Conservation (phyloP, 2,888 invertebrate genomes). For the Lepas anatifera region DNA sequence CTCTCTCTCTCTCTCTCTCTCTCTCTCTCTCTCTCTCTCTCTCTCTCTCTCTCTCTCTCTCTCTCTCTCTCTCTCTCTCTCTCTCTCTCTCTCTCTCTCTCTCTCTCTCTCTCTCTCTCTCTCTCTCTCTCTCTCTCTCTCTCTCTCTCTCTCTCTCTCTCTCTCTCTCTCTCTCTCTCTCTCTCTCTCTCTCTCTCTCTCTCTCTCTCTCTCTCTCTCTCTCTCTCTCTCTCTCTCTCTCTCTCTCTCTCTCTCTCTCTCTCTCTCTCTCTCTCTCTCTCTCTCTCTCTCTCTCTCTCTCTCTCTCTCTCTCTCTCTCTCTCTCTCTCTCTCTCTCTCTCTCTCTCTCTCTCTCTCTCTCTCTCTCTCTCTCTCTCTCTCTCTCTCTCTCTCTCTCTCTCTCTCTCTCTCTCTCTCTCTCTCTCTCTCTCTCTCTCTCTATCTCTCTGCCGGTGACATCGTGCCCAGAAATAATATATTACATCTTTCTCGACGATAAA, state of each 20-base stretch:
- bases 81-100: too few species aligned
- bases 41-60: neutral
- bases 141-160: neutral
- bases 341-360: neutral
- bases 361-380: slow-evolving; percentile 3
- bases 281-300: neutral
- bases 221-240: neutral
- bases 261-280: neutral
- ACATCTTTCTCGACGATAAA: too few species aligned
- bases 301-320: slow-evolving; percentile 11
- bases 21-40: neutral
- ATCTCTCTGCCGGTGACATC: neutral
- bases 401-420: slow-evolving; percentile 15
- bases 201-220: neutral
- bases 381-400: slow-evolving; percentile 13
- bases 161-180: neutral
- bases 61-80: neutral
- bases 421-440: neutral
- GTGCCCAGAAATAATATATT: too few species aligned
- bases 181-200: neutral
- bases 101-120: neutral
- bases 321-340: slow-evolving; percentile 8
- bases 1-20: neutral
- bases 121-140: neutral
- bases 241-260: neutral